Evolutionary conservation across 2,797 vertebrate species (phyloP), one percentile per base, ranked within the genome.

Genomic region (Lerista edwardsae): DNA sequence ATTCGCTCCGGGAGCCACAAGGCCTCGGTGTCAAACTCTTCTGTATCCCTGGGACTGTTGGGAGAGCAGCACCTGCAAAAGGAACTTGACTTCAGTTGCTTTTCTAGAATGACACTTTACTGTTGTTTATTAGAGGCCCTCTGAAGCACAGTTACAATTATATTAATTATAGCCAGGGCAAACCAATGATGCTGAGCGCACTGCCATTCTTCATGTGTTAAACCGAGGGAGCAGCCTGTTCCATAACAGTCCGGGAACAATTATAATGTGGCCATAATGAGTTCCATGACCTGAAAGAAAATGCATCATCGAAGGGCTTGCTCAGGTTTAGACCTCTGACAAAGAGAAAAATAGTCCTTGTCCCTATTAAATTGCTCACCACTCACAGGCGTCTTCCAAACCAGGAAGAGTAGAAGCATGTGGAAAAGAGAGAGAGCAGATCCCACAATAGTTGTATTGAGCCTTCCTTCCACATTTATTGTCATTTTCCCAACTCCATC

Each of bases 261-360:
- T 80, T 80, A 62, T 68, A 61, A 67, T 39, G 69, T 3, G 34
- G 17, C 29, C 34, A 8, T 74, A 61, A 85, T 81, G 15, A n/a
- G 31, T 69, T 85, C 44, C 65, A 68, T 55, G 39, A 41, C 79
- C 79, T 34, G 36, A 75, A 80, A 75, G 36, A 68, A 75, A 80
- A 80, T 34, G 64, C 79, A 61, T 74, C n/a, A 80, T 68, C 69
- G 72, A 80, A 75, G 51, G 39, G 72, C 75, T 59, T 51, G n/a
- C 10, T 75, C n/a, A 23, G 39, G 39, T 85, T 29, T 44, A 34
- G 39, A 75, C 61, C 73, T 80, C 78, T 69, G 36, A 55, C 36
- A 69, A 75, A 36, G 23, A 23, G 36, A 74, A 47, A 81, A 69
- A 17, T 8, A 47, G n/a, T 47, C 36, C 55, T 69, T 75, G 72